A percentile compares a stretch with the other conserved stretches of the same genome.
phyloP scores from a whole-genome alignment of 2,113 vertebrate species.

The Ia io region DNA sequence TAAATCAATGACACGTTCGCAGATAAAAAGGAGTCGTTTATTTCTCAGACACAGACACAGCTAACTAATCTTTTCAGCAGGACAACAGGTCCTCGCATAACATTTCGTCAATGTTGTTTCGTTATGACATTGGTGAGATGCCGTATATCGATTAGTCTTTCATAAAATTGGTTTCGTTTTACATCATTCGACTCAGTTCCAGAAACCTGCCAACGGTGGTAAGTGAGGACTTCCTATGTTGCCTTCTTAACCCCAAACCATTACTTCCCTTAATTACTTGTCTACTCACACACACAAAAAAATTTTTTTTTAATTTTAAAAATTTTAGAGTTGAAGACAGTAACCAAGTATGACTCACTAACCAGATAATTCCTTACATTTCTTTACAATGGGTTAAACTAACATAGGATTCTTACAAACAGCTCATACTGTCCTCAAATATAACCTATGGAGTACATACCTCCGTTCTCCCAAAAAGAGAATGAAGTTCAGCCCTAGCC shows the following conservation, averaged over 20 bases:
- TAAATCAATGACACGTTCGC: not conserved
- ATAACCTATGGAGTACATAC: not conserved
- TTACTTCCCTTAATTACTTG: not conserved
- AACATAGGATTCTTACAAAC: not conserved
- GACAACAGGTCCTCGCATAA: not conserved
- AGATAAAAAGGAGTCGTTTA: not conserved
- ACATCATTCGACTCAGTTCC: not conserved
- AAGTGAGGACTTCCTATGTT: not conserved
- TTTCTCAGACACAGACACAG: not conserved
- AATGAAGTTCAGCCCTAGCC: not conserved
- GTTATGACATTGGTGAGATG: not conserved
- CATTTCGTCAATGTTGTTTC: fast-evolving
- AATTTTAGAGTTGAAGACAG: not conserved
- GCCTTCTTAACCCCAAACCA: not conserved
- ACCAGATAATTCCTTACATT: not conserved
- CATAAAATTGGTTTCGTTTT: too few relatives aligned
- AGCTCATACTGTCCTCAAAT: not conserved
- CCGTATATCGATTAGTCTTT: not conserved
- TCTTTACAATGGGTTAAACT: not conserved
- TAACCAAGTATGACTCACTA: not conserved
- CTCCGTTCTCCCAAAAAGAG: not conserved
- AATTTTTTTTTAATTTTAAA: too few relatives aligned
- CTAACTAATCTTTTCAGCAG: not conserved
- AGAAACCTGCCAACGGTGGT: too few relatives aligned
- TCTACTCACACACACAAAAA: not conserved